phyloP scores from a whole-genome alignment of 2,113 vertebrate genomes.

The Lutjanus erythropterus region DNA sequence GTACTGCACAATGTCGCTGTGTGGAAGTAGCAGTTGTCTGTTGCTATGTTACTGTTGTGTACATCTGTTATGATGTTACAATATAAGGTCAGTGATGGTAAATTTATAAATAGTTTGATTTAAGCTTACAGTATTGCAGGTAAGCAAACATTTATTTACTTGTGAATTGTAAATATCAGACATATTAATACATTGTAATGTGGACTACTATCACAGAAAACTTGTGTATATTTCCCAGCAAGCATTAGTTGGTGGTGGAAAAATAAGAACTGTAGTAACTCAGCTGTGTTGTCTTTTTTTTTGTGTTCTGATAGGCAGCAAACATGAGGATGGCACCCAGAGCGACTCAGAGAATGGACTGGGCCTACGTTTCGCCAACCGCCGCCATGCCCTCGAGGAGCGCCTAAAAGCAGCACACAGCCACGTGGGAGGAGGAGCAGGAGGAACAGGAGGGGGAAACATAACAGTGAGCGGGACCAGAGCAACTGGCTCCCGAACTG shows the following conservation, averaged over 20 bases:
- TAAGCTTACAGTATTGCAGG: neutral
- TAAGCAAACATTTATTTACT: neutral
- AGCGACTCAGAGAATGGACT: constrained; percentile 96
- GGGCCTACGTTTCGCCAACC: constrained; percentile 90
- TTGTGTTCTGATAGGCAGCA: constrained; percentile 88
- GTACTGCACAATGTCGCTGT: neutral
- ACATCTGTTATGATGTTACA: constrained; percentile 1
- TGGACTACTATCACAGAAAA: neutral
- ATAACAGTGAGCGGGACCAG: constrained; percentile 66
- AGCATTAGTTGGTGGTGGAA: constrained; percentile 20
- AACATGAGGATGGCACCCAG: constrained; percentile 97
- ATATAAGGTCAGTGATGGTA: neutral
- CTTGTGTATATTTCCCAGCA: neutral
- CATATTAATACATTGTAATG: neutral
- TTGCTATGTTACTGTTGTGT: constrained; percentile 19
- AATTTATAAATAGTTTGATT: neutral
- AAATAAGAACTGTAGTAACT: neutral
- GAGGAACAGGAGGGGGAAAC: constrained; percentile 44
- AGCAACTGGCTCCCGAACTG: constrained; percentile 84
- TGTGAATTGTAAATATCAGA: neutral
- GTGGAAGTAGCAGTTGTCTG: constrained; percentile 20
- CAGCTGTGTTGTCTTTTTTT: neutral
- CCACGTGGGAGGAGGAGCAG: constrained; percentile 73
- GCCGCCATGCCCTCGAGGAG: constrained; percentile 90
- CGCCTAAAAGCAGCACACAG: constrained; percentile 88